Evolutionary conservation across 1,140 invertebrate species (phyloP).

Genomic region (Druon quercuslanigerum): DNA sequence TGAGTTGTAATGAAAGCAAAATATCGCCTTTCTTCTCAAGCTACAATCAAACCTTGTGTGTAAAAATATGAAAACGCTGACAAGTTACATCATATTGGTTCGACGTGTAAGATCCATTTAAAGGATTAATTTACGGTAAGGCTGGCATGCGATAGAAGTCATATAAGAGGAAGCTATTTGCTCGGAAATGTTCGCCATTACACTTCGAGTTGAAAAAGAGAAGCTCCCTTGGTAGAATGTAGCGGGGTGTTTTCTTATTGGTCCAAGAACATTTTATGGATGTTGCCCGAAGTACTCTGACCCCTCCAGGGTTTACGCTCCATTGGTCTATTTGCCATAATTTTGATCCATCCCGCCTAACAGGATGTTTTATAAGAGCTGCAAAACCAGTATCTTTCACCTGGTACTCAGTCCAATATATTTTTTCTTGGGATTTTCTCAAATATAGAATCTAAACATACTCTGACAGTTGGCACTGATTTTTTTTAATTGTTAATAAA

Average conservation of each 20-base stretch:
- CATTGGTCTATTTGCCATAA: conserved; percentile 13
- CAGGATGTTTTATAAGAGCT: conserved; percentile 10
- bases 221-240: conserved; percentile 35
- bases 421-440: background rate
- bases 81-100: background rate
- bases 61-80: background rate
- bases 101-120: conserved; percentile 6
- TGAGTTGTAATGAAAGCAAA: background rate
- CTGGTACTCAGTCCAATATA: background rate
- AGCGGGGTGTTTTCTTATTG: conserved; percentile 35
- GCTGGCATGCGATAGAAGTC: conserved; percentile 30
- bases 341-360: conserved; percentile 14
- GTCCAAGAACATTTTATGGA: conserved; percentile 30
- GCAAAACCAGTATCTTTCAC: background rate
- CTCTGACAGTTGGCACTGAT: background rate
- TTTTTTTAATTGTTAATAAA: background rate
- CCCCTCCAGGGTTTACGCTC: background rate
- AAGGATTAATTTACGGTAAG: conserved; percentile 27
- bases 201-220: conserved; percentile 28
- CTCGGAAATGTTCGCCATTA: conserved; percentile 37
- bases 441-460: background rate
- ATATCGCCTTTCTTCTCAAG: background rate
- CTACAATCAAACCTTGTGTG: background rate
- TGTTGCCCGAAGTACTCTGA: background rate
- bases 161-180: conserved; percentile 30